A percentile compares a stretch with the other conserved stretches of the same genome.
Evolutionary conservation across 2,113 vertebrate species (phyloP).

Genomic region (Ptyas mucosa): DNA sequence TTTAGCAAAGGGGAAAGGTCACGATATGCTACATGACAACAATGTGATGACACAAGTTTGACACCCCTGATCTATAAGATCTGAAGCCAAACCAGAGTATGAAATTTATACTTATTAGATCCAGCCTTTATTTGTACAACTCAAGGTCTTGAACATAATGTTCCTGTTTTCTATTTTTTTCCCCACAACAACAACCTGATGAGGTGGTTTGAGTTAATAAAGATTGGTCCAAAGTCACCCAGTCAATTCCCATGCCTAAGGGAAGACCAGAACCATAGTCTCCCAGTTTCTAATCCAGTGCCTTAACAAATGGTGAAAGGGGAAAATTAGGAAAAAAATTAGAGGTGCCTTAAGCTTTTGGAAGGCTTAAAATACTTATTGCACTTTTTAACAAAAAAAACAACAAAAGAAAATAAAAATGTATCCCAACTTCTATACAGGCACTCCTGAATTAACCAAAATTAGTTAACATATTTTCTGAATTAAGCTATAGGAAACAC

Average conservation of each 20-base stretch:
- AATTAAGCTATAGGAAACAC: neutral
- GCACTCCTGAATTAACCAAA: neutral
- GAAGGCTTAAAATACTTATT: neutral
- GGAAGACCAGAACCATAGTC: neutral
- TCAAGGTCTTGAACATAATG: neutral
- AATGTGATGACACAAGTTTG: too few species aligned
- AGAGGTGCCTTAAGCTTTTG: neutral
- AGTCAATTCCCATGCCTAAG: neutral
- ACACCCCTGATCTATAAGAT: neutral
- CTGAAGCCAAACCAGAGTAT: neutral
- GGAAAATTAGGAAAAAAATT: neutral
- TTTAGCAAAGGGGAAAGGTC: too few species aligned
- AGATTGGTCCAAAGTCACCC: neutral
- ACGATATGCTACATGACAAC: too few species aligned
- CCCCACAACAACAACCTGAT: neutral
- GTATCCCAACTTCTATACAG: neutral
- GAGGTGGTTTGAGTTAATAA: neutral
- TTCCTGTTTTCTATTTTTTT: neutral
- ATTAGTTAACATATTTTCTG: neutral
- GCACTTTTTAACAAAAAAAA: neutral
- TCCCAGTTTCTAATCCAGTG: neutral
- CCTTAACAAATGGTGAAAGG: neutral
- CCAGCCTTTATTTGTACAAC: neutral
- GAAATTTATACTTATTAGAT: neutral
- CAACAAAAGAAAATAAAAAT: neutral